These are phyloP conservation scores for Gastrophysa polygoni DNA, from an alignment of 2,888 invertebrate species.

Conservation along the genomic window DNA sequence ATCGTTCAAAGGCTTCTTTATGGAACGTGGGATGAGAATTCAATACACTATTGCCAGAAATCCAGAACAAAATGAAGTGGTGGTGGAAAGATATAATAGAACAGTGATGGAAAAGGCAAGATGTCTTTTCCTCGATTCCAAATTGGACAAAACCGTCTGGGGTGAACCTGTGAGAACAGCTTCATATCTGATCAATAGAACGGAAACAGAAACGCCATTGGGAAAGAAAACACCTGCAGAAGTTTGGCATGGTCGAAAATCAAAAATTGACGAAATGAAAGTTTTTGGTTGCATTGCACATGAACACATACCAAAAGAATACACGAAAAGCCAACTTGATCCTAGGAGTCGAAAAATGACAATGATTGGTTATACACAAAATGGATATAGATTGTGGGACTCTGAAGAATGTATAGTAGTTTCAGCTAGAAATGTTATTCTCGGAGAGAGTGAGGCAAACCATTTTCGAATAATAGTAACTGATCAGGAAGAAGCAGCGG, in stretches of 20 bases:
- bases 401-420: slow-evolving; percentile 13
- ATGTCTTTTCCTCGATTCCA: slow-evolving; percentile 41
- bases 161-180: slow-evolving; percentile 43
- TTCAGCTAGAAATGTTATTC: slow-evolving; percentile 24
- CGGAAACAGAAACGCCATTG: slow-evolving; percentile 4
- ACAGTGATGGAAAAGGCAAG: slow-evolving; percentile 40
- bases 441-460: slow-evolving; percentile 19
- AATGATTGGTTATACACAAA: slow-evolving; percentile 30
- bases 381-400: slow-evolving; percentile 34
- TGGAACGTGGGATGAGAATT: slow-evolving; percentile 5
- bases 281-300: slow-evolving; percentile 45
- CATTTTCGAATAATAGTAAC: neutral
- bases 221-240: slow-evolving; percentile 46
- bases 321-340: slow-evolving; percentile 31
- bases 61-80: slow-evolving; percentile 19
- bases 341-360: slow-evolving; percentile 21
- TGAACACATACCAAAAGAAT: slow-evolving; percentile 46
- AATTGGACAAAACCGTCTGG: slow-evolving; percentile 39
- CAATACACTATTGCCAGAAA: slow-evolving; percentile 15
- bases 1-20: slow-evolving; percentile 3
- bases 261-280: slow-evolving; percentile 45
- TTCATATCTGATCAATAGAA: slow-evolving; percentile 40
- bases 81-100: slow-evolving; percentile 10
- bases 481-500: neutral
- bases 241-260: slow-evolving; percentile 43